phyloP scores from a whole-genome alignment of 2,888 invertebrate genomes.

The Podotricha telesiphe region DNA sequence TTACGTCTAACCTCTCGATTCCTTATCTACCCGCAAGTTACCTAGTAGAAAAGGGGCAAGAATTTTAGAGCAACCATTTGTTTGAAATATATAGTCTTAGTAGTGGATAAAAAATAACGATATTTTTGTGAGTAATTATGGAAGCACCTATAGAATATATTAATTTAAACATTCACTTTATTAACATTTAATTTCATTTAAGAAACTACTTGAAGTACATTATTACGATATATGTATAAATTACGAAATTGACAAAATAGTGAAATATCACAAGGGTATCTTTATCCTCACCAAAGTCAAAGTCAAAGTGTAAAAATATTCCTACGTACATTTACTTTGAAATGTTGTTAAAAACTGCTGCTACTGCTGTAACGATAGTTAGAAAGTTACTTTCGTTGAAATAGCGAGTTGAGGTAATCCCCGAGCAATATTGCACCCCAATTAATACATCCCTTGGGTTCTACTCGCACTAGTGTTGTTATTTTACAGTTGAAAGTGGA shows the following conservation, averaged over 20 bases:
- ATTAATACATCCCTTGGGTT: conserved; percentile 52
- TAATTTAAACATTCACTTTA: neutral
- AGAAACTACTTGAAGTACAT: neutral
- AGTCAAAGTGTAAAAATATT: too few relatives aligned
- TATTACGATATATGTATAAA: too few relatives aligned
- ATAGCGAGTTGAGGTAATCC: conserved; percentile 35
- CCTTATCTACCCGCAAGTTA: conserved; percentile 31
- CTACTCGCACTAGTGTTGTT: conserved; percentile 26
- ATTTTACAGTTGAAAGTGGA: conserved; percentile 14
- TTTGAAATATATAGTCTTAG: conserved; percentile 10
- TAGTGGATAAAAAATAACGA: neutral
- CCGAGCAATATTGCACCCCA: conserved; percentile 63
- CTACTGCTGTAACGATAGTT: conserved; percentile 10
- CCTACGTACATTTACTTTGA: neutral
- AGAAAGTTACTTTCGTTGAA: conserved; percentile 27
- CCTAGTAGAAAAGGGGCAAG: conserved; percentile 17
- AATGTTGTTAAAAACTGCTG: conserved; percentile 2
- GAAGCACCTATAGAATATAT: neutral
- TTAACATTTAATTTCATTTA: neutral
- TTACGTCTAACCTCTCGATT: conserved; percentile 33
- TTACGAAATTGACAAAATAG: too few relatives aligned
- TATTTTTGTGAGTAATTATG: too few relatives aligned
- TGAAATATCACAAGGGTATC: too few relatives aligned
- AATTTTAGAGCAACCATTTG: conserved; percentile 26
- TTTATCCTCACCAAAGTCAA: too few relatives aligned